These are phyloP conservation scores for Montipora capitata DNA, from an alignment of 92 coral and sea anemone species.

Conservation along the genomic window DNA sequence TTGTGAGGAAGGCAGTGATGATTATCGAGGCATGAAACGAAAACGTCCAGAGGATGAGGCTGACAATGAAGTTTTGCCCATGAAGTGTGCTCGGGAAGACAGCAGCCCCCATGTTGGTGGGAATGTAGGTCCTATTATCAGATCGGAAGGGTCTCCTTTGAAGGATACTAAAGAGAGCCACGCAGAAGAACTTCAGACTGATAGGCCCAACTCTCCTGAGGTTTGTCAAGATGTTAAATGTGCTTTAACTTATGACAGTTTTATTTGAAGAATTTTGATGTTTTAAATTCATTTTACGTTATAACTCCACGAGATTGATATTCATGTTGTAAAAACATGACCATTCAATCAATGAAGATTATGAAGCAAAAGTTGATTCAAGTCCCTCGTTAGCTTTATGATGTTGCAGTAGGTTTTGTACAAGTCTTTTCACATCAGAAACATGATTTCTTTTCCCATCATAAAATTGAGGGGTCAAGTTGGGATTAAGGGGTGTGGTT, in stretches of 20 bases:
- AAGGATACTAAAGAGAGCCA: not conserved
- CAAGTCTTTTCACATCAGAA: too few species aligned
- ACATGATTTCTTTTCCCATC: too few species aligned
- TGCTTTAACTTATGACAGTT: conserved; percentile 35
- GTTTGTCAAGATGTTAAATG: conserved; percentile 13
- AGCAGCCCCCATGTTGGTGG: not conserved
- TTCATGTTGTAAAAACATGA: too few species aligned
- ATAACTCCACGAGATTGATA: too few species aligned
- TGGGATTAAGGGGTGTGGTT: too few species aligned
- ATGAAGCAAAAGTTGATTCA: too few species aligned
- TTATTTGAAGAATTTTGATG: conserved; percentile 13
- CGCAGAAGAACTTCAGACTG: not conserved
- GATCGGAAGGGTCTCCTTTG: not conserved
- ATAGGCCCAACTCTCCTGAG: not conserved
- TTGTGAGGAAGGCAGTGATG: conserved; percentile 26
- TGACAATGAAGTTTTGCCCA: not conserved
- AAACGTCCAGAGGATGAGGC: conserved; percentile 6
- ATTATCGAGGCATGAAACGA: conserved; percentile 11
- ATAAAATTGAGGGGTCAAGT: too few species aligned
- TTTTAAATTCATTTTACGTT: not conserved
- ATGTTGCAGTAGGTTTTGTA: too few species aligned
- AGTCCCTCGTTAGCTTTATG: too few species aligned
- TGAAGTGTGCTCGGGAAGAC: conserved; percentile 1
- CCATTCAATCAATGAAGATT: too few species aligned
- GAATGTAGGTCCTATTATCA: not conserved